Evolutionary conservation across 2,113 vertebrate genomes (phyloP).

Genomic region (Oenanthe oenanthe): DNA sequence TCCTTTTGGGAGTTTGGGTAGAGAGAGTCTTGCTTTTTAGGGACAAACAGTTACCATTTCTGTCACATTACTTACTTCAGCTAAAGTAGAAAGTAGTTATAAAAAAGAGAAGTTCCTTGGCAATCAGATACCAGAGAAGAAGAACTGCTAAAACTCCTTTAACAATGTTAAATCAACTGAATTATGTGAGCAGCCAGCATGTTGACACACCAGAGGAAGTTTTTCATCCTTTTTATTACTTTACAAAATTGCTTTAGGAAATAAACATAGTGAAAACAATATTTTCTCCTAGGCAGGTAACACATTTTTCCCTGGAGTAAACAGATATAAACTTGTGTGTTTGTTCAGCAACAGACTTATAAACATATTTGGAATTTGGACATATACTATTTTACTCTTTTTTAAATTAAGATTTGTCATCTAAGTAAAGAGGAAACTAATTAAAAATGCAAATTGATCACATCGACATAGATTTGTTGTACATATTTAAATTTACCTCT

Average conservation of each 20-base stretch:
- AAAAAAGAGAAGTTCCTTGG: not conserved
- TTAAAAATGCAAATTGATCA: not conserved
- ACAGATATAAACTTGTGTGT: not conserved
- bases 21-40: not conserved
- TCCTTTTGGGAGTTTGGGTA: not conserved
- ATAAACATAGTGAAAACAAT: not conserved
- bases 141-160: not conserved
- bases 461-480: not conserved
- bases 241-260: slow-evolving; percentile 10
- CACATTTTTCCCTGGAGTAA: not conserved
- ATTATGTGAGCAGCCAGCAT: not conserved
- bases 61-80: not conserved
- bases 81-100: not conserved
- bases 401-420: not conserved
- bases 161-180: not conserved
- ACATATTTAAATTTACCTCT: not conserved
- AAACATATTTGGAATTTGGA: not conserved
- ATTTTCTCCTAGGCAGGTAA: not conserved
- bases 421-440: not conserved
- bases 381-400: not conserved
- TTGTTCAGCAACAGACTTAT: not conserved
- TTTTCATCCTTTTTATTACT: slow-evolving; percentile 2
- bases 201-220: not conserved
- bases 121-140: not conserved
- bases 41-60: not conserved